phyloP scores from a whole-genome alignment of 2,888 invertebrate genomes.

The Eupithecia vulgata region DNA sequence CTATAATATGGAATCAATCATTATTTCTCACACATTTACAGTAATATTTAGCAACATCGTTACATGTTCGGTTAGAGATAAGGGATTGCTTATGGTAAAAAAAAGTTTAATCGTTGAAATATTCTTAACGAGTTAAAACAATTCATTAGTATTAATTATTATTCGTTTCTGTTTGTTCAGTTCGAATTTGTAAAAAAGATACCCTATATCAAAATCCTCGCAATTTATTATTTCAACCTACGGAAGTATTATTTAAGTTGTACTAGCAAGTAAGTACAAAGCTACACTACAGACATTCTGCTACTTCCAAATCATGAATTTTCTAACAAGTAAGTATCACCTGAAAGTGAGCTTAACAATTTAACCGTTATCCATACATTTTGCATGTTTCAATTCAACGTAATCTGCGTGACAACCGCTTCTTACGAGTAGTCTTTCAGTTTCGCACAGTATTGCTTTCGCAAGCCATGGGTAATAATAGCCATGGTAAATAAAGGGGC shows the following conservation, averaged over 20 bases:
- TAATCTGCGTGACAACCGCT: conserved; percentile 6
- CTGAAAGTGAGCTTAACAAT: conserved; percentile 1
- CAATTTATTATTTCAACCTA: neutral
- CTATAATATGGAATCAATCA: neutral
- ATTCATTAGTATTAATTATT: neutral
- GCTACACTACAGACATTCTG: neutral
- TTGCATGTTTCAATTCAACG: conserved; percentile 11
- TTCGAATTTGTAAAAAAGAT: neutral
- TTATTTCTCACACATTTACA: neutral
- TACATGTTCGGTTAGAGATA: neutral
- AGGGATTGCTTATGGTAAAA: neutral
- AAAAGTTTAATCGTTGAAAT: neutral
- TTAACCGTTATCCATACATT: conserved; percentile 12
- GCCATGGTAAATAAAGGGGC: conserved; percentile 31
- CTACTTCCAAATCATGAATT: neutral
- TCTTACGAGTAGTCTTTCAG: conserved; percentile 1
- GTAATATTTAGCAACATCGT: neutral
- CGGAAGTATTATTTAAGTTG: neutral
- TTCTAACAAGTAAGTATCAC: neutral
- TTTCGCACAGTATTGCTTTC: conserved; percentile 18
- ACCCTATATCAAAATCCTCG: neutral
- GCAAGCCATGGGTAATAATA: conserved; percentile 32
- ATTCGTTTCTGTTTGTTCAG: neutral
- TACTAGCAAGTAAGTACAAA: neutral
- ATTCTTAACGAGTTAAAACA: neutral